Base-by-base conservation (phyloP, 2,797 vertebrate genomes). In the Lagocephalus sceleratus region DNA sequence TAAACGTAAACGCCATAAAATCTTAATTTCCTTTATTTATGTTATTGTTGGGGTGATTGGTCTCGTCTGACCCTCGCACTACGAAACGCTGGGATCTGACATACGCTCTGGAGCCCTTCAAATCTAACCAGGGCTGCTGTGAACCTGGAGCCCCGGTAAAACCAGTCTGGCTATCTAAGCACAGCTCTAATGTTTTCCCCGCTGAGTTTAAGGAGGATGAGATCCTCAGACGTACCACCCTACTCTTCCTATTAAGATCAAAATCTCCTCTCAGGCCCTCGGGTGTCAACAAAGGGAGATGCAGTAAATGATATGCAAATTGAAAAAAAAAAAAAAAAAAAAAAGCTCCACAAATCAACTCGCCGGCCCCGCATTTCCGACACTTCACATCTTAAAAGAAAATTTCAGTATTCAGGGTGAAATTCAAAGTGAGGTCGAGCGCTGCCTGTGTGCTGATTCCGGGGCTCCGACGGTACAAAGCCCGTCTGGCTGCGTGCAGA, bases 271-370 rank as follows among this genome's bases (percentile, higher is more conserved):
- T 68, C 58, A 80, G 83, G 85, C 89, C 90, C 91, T 87, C 85
- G 86, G 90, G 90, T 90, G 87, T 91, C 91, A 90, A 91, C 87
- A 92, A 89, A 88, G 80, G 64, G 77, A 90, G 91, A 92, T 91
- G 88, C 87, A 88, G 87, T 86, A 90, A 91, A 90, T 88, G 89
- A 92, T 92, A 92, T 91, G 91, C 88, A 91, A 91, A 91, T 90
- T 86, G 77, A 85, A 87, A 78, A 74, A 17, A 64, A 76, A 85
- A 86, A 76, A 74, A n/a, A 64, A 76, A 75, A 76, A 85, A 88
- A 70, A 65, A 60, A 70, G 42, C 76, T 75, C 75, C 54, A 84
- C 84, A 86, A 89, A 90, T 89, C 85, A 83, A 85, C 83, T 89
- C 77, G 76, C 84, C 82, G 63, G 78, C 78, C 82, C 71, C 63